A percentile compares a stretch with the other conserved stretches of the same genome.
Conservation (phyloP, 1,140 invertebrate species). For the Drosophila nebulosa region DNA sequence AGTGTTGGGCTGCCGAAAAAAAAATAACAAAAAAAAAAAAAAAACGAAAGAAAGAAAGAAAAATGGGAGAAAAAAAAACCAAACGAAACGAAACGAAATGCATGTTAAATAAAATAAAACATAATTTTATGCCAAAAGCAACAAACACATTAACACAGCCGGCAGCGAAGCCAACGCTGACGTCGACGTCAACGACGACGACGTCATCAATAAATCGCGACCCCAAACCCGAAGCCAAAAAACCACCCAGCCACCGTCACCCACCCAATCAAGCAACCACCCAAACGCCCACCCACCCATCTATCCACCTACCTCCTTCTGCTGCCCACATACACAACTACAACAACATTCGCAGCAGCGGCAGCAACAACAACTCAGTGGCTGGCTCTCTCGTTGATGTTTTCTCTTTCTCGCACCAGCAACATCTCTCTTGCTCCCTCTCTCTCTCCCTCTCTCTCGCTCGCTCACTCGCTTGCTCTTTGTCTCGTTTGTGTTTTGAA, state of each 20-base stretch:
- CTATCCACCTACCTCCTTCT: too few relatives aligned
- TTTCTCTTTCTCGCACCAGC: not conserved
- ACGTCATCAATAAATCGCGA: constrained; percentile 76
- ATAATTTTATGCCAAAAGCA: constrained; percentile 75
- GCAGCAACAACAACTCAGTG: constrained; percentile 53
- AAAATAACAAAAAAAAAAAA: constrained; percentile 36
- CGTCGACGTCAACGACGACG: constrained; percentile 47
- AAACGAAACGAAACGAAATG: constrained; percentile 39
- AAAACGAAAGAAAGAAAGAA: constrained; percentile 37
- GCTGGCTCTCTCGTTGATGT: constrained; percentile 20
- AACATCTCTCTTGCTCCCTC: constrained; percentile 5
- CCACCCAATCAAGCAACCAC: constrained; percentile 47
- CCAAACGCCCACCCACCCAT: constrained; percentile 29
- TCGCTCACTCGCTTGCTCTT: constrained; percentile 40
- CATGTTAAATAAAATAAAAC: constrained; percentile 79
- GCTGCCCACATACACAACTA: too few relatives aligned
- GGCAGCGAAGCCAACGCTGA: constrained; percentile 20
- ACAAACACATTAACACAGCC: constrained; percentile 76
- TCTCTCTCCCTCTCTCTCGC: not conserved
- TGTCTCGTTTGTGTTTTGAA: constrained; percentile 75
- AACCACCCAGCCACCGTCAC: constrained; percentile 37
- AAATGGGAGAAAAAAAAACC: constrained; percentile 33
- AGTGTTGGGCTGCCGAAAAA: constrained; percentile 28
- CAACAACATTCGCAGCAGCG: too few relatives aligned
- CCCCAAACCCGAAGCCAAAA: constrained; percentile 41